Conservation (phyloP, 2,113 vertebrate species). For the Nansenia antarctica region DNA sequence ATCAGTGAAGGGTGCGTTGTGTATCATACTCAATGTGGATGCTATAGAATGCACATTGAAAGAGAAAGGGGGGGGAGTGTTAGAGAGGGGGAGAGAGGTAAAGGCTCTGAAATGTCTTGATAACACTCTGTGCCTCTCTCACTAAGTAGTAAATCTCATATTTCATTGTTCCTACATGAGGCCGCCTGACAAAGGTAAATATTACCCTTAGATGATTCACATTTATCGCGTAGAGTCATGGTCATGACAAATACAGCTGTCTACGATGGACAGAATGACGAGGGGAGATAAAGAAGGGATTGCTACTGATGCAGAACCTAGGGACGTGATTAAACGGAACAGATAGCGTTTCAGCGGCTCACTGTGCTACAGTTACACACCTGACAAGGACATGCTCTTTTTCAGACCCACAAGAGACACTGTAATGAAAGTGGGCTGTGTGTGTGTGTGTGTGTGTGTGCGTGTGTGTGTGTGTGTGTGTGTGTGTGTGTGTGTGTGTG, state of each 20-base stretch:
- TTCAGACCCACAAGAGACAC: conserved; percentile 4
- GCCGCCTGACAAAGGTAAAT: conserved; percentile 59
- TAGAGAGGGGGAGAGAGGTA: not conserved
- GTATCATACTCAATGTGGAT: conserved; percentile 12
- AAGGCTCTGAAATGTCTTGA: conserved; percentile 56
- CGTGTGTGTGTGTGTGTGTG: too few species aligned
- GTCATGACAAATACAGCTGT: conserved; percentile 59
- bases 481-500: too few species aligned
- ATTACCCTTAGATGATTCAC: conserved; percentile 56
- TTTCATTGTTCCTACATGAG: conserved; percentile 56
- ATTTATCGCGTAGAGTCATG: conserved; percentile 57
- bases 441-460: not conserved
- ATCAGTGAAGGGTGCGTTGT: conserved; percentile 31
- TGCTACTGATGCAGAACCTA: conserved; percentile 33
- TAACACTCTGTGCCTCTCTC: conserved; percentile 50
- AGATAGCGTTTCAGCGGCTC: conserved; percentile 40
- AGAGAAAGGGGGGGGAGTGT: conserved; percentile 25
- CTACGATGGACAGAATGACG: conserved; percentile 29
- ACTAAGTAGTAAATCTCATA: conserved; percentile 54
- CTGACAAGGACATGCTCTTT: conserved; percentile 44
- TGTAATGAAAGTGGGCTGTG: not conserved
- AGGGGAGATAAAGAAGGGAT: conserved; percentile 36
- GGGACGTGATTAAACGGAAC: conserved; percentile 48
- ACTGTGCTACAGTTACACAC: conserved; percentile 48
- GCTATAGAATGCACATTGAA: conserved; percentile 20